Evolutionary conservation across 2,797 vertebrate genomes (phyloP).

Genomic region (Psittacula derbiana): DNA sequence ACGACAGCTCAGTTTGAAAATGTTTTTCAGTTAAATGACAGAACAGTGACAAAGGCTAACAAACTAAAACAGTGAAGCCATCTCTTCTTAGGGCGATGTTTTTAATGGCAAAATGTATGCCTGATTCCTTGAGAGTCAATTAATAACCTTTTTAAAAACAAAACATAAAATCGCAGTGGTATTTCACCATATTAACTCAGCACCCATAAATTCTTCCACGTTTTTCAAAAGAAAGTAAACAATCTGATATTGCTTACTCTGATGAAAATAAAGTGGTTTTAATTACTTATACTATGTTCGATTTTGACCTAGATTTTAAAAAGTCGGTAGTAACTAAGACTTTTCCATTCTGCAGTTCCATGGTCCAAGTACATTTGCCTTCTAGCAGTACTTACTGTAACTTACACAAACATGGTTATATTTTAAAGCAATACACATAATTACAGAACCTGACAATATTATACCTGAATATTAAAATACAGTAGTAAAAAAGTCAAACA

Average conservation of each 20-base stretch:
- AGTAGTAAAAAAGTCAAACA: background rate
- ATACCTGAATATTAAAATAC: background rate
- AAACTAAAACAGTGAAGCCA: background rate
- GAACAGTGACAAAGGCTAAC: background rate
- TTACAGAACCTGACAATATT: background rate
- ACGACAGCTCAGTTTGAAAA: background rate
- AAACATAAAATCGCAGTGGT: background rate
- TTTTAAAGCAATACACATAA: background rate
- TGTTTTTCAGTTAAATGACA: background rate
- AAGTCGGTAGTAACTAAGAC: background rate
- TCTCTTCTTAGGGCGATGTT: background rate
- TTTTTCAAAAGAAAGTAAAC: background rate
- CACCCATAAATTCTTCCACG: background rate
- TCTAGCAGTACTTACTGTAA: background rate
- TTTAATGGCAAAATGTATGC: background rate
- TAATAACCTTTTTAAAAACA: background rate
- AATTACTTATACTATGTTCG: background rate
- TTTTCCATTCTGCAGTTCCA: background rate
- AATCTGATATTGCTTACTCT: background rate
- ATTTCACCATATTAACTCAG: background rate
- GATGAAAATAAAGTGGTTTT: background rate
- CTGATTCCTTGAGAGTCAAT: background rate
- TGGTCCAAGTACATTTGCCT: background rate
- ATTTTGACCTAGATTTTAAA: background rate
- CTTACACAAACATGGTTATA: background rate